phyloP scores from a whole-genome alignment of 2,113 vertebrate genomes.

The Sialia sialis region DNA sequence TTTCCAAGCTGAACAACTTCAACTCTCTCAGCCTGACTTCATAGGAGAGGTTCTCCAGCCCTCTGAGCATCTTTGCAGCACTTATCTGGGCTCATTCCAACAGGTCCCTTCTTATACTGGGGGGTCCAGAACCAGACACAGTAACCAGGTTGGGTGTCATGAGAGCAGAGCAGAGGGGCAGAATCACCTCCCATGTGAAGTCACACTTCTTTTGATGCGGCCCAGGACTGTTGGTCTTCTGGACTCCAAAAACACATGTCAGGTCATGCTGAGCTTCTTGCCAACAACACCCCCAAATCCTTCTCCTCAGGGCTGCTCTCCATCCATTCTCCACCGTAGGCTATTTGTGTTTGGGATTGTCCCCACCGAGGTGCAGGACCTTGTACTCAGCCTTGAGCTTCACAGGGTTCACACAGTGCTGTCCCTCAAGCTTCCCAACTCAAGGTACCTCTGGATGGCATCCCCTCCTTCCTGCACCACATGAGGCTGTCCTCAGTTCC shows the following conservation, averaged over 20 bases:
- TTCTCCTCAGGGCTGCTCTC: background rate
- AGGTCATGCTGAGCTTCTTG: background rate
- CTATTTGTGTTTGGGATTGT: background rate
- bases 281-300: background rate
- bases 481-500: background rate
- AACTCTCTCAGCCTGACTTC: background rate
- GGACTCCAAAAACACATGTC: background rate
- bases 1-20: background rate
- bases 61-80: fast-evolving
- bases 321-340: background rate
- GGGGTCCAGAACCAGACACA: background rate
- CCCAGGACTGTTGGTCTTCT: background rate
- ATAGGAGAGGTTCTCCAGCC: background rate
- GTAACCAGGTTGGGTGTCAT: too few species aligned
- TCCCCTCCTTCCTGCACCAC: background rate
- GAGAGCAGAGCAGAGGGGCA: background rate
- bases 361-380: background rate
- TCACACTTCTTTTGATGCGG: background rate
- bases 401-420: fast-evolving
- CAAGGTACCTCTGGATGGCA: background rate
- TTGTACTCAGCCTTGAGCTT: background rate
- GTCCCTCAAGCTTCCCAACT: background rate
- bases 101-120: fast-evolving
- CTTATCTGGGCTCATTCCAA: fast-evolving
- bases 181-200: background rate